These are phyloP conservation scores for Heliothis peltigera DNA, from an alignment of 2,888 invertebrate genomes.

Conservation along the genomic window DNA sequence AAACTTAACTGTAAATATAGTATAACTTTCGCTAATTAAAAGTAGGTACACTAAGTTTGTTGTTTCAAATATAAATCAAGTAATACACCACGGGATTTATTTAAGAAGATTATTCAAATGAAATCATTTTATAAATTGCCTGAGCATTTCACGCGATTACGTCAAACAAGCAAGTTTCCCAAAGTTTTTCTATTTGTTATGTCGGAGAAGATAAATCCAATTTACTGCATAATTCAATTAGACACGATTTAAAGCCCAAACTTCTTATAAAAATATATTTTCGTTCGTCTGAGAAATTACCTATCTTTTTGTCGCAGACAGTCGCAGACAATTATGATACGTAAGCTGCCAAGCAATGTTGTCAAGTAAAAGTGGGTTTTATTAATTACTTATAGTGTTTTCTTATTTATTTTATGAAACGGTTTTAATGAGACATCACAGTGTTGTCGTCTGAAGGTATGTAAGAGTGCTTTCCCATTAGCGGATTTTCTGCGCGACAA, in stretches of 20 bases:
- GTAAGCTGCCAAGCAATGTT: conserved; percentile 16
- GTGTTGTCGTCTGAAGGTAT: conserved; percentile 12
- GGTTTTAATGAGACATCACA: conserved; percentile 1
- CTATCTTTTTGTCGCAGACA: conserved; percentile 28
- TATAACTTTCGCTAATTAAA: not conserved
- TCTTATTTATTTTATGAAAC: conserved; percentile 28
- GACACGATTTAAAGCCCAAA: conserved; percentile 46
- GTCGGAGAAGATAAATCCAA: conserved; percentile 47
- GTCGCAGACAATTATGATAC: conserved; percentile 31
- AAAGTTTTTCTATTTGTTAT: conserved; percentile 50
- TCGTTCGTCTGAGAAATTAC: conserved; percentile 25
- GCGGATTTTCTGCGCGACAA: too few species aligned
- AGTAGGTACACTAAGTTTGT: not conserved
- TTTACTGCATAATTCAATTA: conserved; percentile 55
- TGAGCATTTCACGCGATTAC: conserved; percentile 36
- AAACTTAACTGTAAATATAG: not conserved
- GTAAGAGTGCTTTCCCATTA: too few species aligned
- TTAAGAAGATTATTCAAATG: conserved; percentile 36
- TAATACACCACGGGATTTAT: conserved; percentile 1
- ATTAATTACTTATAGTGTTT: conserved; percentile 30
- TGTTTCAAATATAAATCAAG: conserved; percentile 5
- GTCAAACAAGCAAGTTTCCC: conserved; percentile 40
- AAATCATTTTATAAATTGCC: conserved; percentile 37
- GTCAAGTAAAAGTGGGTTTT: conserved; percentile 16
- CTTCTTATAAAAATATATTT: conserved; percentile 46